Evolutionary conservation across 2,888 invertebrate species (phyloP), one percentile per base, ranked within the genome.

Genomic region (Poecilus cupreus): DNA sequence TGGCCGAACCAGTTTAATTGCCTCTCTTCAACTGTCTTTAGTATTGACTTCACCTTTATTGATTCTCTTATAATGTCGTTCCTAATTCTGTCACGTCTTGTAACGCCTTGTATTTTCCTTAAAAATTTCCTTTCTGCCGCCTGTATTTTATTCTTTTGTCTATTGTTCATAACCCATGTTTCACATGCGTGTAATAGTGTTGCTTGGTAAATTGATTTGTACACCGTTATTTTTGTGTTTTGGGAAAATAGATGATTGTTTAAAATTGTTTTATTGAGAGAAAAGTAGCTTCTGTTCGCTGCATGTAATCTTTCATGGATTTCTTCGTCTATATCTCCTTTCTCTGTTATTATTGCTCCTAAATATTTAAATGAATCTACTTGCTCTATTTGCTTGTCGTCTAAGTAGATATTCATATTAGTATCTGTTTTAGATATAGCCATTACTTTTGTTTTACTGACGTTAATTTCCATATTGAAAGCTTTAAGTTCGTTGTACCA

Each of bases 391-490:
- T 11, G 13, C 32, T 18, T 64, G 64, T 64, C 24, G 24, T 32
- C 24, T 8, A 64, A n/a, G 22, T 20, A 4, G n/a, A 64, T 64
- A 16, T 64, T 64, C n/a, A 64, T 64, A n/a, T 64, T 32, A 24
- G 22, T 64, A 32, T 8, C n/a, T 64, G 22, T 26, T 11, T 64
- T 64, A 5, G 26, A 24, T n/a, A 64, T 64, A 13, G 24, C n/a
- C 64, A 64, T 64, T n/a, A 64, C 32, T 64, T 64, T 64, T 32
- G 64, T 64, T 64, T 64, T 64, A 6, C 16, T 10, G 22, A 32
- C 6, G 64, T 64, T 64, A 32, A 64, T 64, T 5, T 64, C 11
- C 32, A 64, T 24, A n/a, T 32, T 64, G 13, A n/a, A 13, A 5
- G 3, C 11, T 22, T 32, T n/a, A 3, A 64, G 22, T 64, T 64